A percentile compares a stretch with the other conserved stretches of the same genome.
These are phyloP conservation scores for Conus betulinus DNA, from an alignment of 1,140 invertebrate species.

Conservation along the genomic window DNA sequence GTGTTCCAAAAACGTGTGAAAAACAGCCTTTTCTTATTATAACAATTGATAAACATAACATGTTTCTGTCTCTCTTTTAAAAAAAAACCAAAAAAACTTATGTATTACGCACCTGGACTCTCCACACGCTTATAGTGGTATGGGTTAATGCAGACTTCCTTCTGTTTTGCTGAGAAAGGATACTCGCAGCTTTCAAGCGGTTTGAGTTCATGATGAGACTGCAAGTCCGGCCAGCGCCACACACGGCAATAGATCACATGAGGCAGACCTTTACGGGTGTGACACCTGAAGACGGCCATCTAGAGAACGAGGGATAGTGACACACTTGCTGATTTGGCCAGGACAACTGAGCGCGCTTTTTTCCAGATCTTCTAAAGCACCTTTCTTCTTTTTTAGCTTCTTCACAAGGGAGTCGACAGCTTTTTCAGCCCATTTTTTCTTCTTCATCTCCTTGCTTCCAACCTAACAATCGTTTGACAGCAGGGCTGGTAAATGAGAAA, in stretches of 20 bases:
- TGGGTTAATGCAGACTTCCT: constrained; percentile 98
- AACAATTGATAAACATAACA: neutral
- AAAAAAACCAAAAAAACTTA: too few species aligned
- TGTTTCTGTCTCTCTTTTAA: too few species aligned
- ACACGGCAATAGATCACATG: constrained; percentile 99
- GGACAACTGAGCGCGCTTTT: constrained; percentile 95
- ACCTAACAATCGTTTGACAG: constrained; percentile 96
- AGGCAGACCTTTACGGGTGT: constrained; percentile 94
- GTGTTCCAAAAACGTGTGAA: too few species aligned
- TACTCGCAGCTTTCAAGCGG: constrained; percentile 95
- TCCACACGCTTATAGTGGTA: constrained; percentile 93
- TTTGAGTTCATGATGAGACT: constrained; percentile 97
- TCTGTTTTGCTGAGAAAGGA: constrained; percentile 95
- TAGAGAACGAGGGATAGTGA: constrained; percentile 96
- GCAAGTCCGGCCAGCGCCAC: constrained; percentile 98
- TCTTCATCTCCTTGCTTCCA: constrained; percentile 99
- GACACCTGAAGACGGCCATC: constrained; percentile 94
- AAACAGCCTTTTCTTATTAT: neutral
- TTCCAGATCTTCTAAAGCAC: constrained; percentile 96
- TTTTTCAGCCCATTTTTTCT: constrained; percentile 99
- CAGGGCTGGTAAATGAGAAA: constrained; percentile 97
- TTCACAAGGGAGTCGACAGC: constrained; percentile 98
- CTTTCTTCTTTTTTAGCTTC: constrained; percentile 95
- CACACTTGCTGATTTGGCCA: constrained; percentile 95
- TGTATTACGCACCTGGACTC: constrained; percentile 70